Evolutionary conservation across 1,140 invertebrate genomes (phyloP), one percentile per base, ranked within the genome.

Genomic region (Atta colombica): DNA sequence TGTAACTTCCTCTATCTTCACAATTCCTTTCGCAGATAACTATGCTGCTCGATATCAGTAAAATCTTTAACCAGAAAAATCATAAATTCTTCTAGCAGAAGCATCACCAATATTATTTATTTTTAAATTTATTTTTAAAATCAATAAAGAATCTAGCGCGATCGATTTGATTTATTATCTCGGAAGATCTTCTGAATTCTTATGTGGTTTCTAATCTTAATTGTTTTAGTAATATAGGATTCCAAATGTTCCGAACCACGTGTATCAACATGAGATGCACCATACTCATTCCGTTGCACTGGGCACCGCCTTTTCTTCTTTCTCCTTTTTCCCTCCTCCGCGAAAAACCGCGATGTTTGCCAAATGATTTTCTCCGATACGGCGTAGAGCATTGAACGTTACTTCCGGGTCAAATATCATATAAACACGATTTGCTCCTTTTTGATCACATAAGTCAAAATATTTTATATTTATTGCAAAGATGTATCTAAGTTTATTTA

Each of bases 221-320:
- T 71, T n/a, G 51, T 14, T 18, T 69, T 8, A n/a, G 18, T 39
- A 39, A 85, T n/a, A 8, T 6, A 49, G 72, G 63, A 68, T 87
- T 75, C n/a, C 53, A 74, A 55, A 81, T 69, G 31, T 55, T 3
- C 55, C 16, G 31, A 61, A 45, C 72, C 89, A 90, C 89, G 88
- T 89, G 88, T 78, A 65, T 78, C 77, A 65, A 55, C 65, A 77
- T 71, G 7, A 25, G 55, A 53, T 51, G 35, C 16, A 12, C 35
- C 75, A 87, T 77, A 77, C 53, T 77, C 21, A 28, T 65, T 87
- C 58, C 66, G 53, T 63, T 58, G 51, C 28, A 58, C 58, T 60
- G 77, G 84, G n/a, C 89, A 87, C 77, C 77, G 88, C 85, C 89
- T 90, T 35, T 45, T 25, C 49, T 45, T 77, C 28, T 71, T 55